These are phyloP conservation scores for Oegoconia quadripuncta DNA, from an alignment of 2,888 invertebrate species.

Conservation along the genomic window DNA sequence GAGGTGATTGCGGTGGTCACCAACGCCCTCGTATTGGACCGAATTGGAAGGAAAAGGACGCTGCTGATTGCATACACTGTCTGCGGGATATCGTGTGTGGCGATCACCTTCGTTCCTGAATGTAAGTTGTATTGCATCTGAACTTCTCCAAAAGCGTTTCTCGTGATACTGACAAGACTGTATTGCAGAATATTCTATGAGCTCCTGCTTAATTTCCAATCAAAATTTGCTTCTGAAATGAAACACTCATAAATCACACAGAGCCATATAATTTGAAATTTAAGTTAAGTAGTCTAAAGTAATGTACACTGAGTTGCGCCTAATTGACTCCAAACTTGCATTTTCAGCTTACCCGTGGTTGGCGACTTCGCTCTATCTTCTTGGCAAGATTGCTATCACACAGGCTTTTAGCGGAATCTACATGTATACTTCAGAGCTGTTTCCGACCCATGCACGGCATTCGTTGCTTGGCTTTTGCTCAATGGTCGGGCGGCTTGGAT, in stretches of 20 bases:
- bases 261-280: too few relatives aligned
- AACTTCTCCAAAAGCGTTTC: background rate
- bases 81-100: conserved; percentile 75
- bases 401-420: conserved; percentile 84
- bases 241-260: too few relatives aligned
- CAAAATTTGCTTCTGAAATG: too few relatives aligned
- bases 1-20: conserved; percentile 86
- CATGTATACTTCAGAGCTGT: conserved; percentile 86
- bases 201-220: too few relatives aligned
- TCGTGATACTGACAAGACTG: conserved; percentile 23
- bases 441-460: conserved; percentile 85
- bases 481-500: conserved; percentile 86
- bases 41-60: conserved; percentile 81
- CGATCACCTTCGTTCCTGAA: conserved; percentile 71
- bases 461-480: conserved; percentile 84
- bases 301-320: too few relatives aligned
- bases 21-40: conserved; percentile 82
- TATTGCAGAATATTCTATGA: too few relatives aligned
- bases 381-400: conserved; percentile 84
- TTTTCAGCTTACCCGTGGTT: conserved; percentile 55
- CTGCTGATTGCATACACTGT: conserved; percentile 78
- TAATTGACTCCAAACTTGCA: background rate
- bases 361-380: conserved; percentile 71
- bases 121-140: conserved; percentile 38
- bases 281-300: too few relatives aligned